Evolutionary conservation across 1,140 invertebrate genomes (phyloP).

Genomic region (Plectus sambesii): DNA sequence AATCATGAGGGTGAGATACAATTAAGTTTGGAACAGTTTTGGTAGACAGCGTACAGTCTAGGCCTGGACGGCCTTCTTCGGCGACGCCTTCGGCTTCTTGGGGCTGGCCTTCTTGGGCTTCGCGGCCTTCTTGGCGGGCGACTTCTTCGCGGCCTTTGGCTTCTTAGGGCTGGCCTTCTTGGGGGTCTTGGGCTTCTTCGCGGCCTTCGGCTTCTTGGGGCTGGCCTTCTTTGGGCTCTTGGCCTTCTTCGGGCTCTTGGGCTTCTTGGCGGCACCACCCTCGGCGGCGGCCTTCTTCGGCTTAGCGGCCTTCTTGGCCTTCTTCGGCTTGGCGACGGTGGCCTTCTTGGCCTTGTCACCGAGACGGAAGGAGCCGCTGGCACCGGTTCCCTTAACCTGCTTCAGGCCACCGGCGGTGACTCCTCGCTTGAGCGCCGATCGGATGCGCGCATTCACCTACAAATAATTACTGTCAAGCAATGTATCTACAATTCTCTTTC

Average conservation of each 20-base stretch:
- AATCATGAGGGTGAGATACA: too few relatives aligned
- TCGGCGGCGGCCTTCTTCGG: not conserved
- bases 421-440: constrained; percentile 17
- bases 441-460: constrained; percentile 19
- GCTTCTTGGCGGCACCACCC: not conserved
- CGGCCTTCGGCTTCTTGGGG: constrained; percentile 16
- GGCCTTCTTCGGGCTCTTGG: not conserved
- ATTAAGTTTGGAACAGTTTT: too few relatives aligned
- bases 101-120: constrained; percentile 13
- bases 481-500: too few relatives aligned
- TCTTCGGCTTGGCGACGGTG: constrained; percentile 17
- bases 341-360: constrained; percentile 21
- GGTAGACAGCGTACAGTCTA: too few relatives aligned
- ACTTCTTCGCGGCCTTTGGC: too few relatives aligned
- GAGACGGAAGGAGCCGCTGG: constrained; percentile 29
- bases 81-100: too few relatives aligned
- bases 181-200: not conserved
- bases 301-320: constrained; percentile 2
- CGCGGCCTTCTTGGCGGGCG: constrained; percentile 15
- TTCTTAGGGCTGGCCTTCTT: too few relatives aligned
- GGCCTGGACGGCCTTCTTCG: too few relatives aligned
- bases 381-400: constrained; percentile 31
- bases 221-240: not conserved
- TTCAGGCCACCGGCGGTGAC: constrained; percentile 17
- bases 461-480: too few relatives aligned